Percentiles rank a stretch among this genome's conserved stretches.
Conservation (phyloP, 2,113 vertebrate species). For the Myodes glareolus region DNA sequence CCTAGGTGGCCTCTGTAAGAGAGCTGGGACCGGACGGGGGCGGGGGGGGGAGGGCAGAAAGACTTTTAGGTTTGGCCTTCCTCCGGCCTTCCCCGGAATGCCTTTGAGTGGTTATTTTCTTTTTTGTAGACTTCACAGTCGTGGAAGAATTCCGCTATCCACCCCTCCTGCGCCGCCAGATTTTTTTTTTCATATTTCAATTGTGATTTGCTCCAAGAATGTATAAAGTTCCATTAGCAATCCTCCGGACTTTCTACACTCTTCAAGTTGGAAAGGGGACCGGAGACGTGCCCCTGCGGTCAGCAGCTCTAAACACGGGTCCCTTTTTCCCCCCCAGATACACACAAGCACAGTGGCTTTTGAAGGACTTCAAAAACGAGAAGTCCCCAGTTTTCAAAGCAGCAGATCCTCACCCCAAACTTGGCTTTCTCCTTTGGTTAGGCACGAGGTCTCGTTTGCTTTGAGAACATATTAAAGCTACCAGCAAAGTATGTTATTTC, state of each 20-base stretch:
- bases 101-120: slow-evolving; percentile 8
- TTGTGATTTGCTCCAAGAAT: slow-evolving; percentile 47
- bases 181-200: not conserved
- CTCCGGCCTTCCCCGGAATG: not conserved
- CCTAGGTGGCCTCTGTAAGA: not conserved
- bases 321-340: not conserved
- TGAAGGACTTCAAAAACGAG: not conserved
- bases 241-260: not conserved
- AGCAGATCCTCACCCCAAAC: not conserved
- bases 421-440: not conserved
- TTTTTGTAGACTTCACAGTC: not conserved
- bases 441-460: not conserved
- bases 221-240: slow-evolving; percentile 34
- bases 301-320: not conserved
- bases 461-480: slow-evolving; percentile 34
- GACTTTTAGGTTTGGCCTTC: not conserved
- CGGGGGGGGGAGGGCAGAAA: not conserved
- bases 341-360: not conserved
- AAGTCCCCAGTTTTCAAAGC: not conserved
- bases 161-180: not conserved
- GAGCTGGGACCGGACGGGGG: not conserved
- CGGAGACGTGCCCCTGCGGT: not conserved
- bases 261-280: not conserved
- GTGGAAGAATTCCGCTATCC: not conserved
- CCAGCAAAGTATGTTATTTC: slow-evolving; percentile 55